Percentiles rank a stretch among this genome's conserved stretches.
Evolutionary conservation across 2,888 invertebrate genomes (phyloP).

Genomic region (Lucinisca nassula): DNA sequence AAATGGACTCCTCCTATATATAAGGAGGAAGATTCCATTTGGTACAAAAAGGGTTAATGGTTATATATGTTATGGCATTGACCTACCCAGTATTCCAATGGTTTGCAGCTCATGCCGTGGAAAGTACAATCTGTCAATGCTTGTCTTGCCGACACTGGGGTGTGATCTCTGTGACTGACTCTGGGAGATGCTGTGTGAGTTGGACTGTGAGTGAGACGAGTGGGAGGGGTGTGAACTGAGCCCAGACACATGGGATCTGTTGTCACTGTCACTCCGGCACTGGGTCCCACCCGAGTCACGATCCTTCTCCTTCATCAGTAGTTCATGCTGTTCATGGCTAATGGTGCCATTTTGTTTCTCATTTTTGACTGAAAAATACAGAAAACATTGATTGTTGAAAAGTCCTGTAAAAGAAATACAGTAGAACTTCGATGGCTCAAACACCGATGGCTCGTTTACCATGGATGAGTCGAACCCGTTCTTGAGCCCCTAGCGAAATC

Average conservation of each 20-base stretch:
- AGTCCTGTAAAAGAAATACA: no score
- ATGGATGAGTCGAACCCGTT: no score
- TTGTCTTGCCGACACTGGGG: constrained; percentile 84
- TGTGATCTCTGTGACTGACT: constrained; percentile 70
- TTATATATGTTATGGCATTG: no score
- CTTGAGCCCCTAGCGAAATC: no score
- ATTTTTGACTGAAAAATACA: constrained; percentile 89
- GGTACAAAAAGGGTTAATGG: no score
- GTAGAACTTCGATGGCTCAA: no score
- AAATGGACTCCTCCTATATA: no score
- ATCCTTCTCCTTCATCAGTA: constrained; percentile 86
- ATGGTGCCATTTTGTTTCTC: constrained; percentile 90
- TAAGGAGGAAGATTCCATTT: no score
- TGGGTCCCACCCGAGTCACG: constrained; percentile 86
- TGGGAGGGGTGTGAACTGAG: constrained; percentile 86
- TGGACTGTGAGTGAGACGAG: constrained; percentile 90
- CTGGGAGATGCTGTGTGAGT: constrained; percentile 70
- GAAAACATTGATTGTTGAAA: background rate
- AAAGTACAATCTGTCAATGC: constrained; percentile 92
- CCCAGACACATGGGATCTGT: constrained; percentile 88
- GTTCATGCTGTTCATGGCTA: constrained; percentile 84
- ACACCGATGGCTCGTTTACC: no score
- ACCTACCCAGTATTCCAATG: constrained; percentile 89
- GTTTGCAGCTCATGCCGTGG: constrained; percentile 92
- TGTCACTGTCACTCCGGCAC: constrained; percentile 88